Evolutionary conservation across 1,140 invertebrate genomes (phyloP).

Genomic region (Panulirus ornatus): DNA sequence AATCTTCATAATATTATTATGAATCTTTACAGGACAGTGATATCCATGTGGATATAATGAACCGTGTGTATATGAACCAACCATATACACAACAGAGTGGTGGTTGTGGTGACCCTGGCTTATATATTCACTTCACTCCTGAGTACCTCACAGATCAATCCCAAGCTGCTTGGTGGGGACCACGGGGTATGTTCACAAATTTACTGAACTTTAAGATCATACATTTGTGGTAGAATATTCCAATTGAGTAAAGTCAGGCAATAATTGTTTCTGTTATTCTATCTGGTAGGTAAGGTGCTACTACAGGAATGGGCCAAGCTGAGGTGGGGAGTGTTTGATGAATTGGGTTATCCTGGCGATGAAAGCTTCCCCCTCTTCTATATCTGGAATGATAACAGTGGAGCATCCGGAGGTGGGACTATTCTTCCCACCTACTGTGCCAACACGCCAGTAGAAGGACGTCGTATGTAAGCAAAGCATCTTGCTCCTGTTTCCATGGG

Average conservation of each 20-base stretch:
- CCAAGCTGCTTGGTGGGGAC: slow-evolving; percentile 74
- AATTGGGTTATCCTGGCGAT: slow-evolving; percentile 74
- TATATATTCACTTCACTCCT: slow-evolving; percentile 77
- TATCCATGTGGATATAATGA: slow-evolving; percentile 68
- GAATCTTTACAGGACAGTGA: slow-evolving; percentile 57
- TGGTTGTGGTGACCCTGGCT: slow-evolving; percentile 77
- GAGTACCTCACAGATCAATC: slow-evolving; percentile 75
- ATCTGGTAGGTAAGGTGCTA: slow-evolving; percentile 76
- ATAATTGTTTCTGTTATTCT: too few species aligned
- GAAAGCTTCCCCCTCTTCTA: slow-evolving; percentile 75
- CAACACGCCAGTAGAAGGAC: slow-evolving; percentile 49
- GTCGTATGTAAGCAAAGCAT: slow-evolving; percentile 46
- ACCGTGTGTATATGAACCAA: slow-evolving; percentile 70
- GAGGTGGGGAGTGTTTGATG: slow-evolving; percentile 78
- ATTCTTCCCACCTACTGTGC: slow-evolving; percentile 70
- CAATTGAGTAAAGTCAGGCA: too few species aligned
- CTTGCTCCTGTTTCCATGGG: background rate
- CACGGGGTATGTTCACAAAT: slow-evolving; percentile 37
- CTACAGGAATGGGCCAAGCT: slow-evolving; percentile 78
- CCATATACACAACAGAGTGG: slow-evolving; percentile 76
- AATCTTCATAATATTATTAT: background rate
- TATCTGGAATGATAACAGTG: slow-evolving; percentile 24
- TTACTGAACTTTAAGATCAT: too few species aligned
- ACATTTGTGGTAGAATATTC: too few species aligned
- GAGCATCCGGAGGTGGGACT: background rate